Conservation (phyloP, 2,113 vertebrate genomes). For the Delphinus delphis region DNA sequence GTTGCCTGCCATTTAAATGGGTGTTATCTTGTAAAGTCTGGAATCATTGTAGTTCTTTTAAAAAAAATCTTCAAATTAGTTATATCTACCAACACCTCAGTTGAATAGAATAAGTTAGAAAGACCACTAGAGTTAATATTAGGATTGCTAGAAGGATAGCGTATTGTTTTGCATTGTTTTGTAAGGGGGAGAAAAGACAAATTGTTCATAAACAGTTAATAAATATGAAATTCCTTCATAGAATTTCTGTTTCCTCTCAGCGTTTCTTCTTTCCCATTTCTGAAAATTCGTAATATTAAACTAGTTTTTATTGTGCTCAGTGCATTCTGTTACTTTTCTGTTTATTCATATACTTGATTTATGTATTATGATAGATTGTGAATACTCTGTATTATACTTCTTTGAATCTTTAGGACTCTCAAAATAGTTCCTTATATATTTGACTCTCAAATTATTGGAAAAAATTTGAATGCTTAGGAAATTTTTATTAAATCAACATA, state of each 20-base stretch:
- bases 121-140: not conserved
- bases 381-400: not conserved
- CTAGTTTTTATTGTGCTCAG: not conserved
- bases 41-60: not conserved
- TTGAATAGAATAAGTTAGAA: not conserved
- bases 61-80: not conserved
- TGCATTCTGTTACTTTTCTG: not conserved
- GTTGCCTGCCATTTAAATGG: not conserved
- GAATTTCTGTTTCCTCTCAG: not conserved
- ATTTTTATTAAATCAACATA: not conserved
- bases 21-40: not conserved
- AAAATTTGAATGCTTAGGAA: not conserved
- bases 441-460: not conserved
- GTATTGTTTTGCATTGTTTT: not conserved
- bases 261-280: not conserved
- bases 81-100: not conserved
- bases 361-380: not conserved
- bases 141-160: not conserved
- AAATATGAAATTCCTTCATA: not conserved
- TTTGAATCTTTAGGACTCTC: not conserved
- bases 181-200: not conserved
- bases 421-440: not conserved
- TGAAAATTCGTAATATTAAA: not conserved
- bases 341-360: not conserved
- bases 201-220: not conserved